phyloP scores from a whole-genome alignment of 2,888 invertebrate genomes.

The Drosophila trichaetosa region DNA sequence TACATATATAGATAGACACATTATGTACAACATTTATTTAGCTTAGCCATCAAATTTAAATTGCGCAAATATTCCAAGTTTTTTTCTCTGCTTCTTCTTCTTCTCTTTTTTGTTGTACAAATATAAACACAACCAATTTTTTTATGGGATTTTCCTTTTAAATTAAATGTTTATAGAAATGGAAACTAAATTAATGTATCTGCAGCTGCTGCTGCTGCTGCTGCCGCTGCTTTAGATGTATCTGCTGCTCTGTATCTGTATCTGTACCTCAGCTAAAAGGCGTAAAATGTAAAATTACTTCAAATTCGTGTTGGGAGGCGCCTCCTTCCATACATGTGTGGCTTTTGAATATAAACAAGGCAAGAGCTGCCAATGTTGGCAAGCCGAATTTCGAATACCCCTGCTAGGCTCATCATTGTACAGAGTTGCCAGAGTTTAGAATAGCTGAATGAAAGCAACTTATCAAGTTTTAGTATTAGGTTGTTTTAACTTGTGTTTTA shows the following conservation, averaged over 20 bases:
- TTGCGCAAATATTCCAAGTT: conserved; percentile 25
- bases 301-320: conserved; percentile 21
- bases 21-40: conserved; percentile 60
- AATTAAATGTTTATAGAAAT: conserved; percentile 71
- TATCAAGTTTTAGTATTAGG: neutral
- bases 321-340: conserved; percentile 34
- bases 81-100: neutral
- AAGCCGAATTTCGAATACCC: conserved; percentile 15
- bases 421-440: neutral
- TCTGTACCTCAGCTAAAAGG: conserved; percentile 42
- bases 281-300: conserved; percentile 62
- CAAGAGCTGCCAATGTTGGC: neutral
- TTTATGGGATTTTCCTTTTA: conserved; percentile 56
- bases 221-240: neutral
- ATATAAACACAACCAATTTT: conserved; percentile 62
- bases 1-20: neutral
- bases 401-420: neutral
- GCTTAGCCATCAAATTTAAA: conserved; percentile 66
- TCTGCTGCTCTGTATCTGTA: conserved; percentile 12
- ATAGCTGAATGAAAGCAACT: neutral
- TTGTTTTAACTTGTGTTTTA: too few species aligned
- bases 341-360: conserved; percentile 42
- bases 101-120: conserved; percentile 11
- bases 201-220: conserved; percentile 19
- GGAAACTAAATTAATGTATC: conserved; percentile 43